A percentile compares a stretch with the other conserved stretches of the same genome.
phyloP scores from a whole-genome alignment of 2,888 invertebrate genomes.

The Pheosia gnoma region DNA sequence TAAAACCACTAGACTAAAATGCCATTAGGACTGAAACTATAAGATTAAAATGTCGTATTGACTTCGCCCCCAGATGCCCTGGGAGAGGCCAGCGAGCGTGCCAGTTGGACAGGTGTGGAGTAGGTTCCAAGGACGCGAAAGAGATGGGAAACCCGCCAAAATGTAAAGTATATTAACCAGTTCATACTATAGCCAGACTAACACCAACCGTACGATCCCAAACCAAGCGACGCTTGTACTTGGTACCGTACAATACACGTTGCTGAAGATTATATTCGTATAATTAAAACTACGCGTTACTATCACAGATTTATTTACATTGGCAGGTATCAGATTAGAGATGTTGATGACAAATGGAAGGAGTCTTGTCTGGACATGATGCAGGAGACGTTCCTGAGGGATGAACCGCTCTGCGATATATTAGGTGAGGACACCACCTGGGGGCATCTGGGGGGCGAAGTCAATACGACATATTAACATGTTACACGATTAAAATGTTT shows the following conservation, averaged over 20 bases:
- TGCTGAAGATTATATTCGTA: background rate
- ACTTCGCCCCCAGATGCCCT: conserved; percentile 50
- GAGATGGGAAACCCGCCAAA: conserved; percentile 53
- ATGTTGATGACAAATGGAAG: conserved; percentile 60
- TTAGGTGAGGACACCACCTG: conserved; percentile 55
- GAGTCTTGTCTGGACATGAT: conserved; percentile 69
- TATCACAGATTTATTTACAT: conserved; percentile 12
- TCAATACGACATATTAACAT: too few relatives aligned
- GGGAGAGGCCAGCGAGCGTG: conserved; percentile 64
- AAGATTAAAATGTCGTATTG: background rate
- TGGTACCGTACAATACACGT: too few relatives aligned
- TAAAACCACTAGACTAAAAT: too few relatives aligned
- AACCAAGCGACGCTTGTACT: too few relatives aligned
- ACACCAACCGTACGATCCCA: too few relatives aligned
- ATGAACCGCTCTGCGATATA: conserved; percentile 68
- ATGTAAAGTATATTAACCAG: conserved; percentile 40
- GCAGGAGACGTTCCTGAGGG: conserved; percentile 66
- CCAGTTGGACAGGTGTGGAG: conserved; percentile 73
- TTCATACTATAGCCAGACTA: too few relatives aligned
- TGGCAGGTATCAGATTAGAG: conserved; percentile 74
- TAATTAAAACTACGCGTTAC: background rate
- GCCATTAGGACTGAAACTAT: too few relatives aligned
- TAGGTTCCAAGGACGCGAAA: conserved; percentile 63
- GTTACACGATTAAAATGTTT: too few relatives aligned
- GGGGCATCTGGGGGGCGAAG: too few relatives aligned